Base-by-base conservation (phyloP, 1,140 invertebrate genomes). In the Idris sp. region DNA sequence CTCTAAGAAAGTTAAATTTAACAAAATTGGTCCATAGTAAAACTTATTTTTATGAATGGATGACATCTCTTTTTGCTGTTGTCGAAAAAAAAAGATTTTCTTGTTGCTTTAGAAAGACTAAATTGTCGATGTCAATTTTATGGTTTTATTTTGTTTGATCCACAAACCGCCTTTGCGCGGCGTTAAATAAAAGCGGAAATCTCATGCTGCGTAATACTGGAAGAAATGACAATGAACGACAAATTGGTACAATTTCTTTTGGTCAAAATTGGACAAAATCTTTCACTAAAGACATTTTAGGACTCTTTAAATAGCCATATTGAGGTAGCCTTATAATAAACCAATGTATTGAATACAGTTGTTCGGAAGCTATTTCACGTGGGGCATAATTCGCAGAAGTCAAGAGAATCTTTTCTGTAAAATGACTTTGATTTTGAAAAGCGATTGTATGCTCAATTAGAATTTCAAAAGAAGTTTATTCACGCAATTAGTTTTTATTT, bases 121-220 rank as follows among this genome's bases (percentile, higher is more conserved):
- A 73, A 53, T 40, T 54, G 59, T 40, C 31, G 53, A 40, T 35
- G 61, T 49, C 65, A 75, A 68, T 78, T 83, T 79, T 65, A 76
- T 68, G 76, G 74, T 43, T 69, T 62, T 62, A 79, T 81, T 82
- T 78, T 85, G 77, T 84, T 84, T 84, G 35, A 72, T 51, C 83
- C 65, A 84, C 84, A 83, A 85, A 86, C 80, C 84, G 82, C 85
- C 85, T 74, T 71, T 78, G 78, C 77, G 67, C 75, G 61, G 44
- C 65, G 43, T 51, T 13, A 30, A 16, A 22, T 33, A 22, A 19
- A 36, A 59, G 77, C 82, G 85, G 84, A 85, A 80, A 78, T 84
- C 75, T 79, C 84, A 46, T 76, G 82, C 83, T 85, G 83, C 13
- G 84, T 76, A 81, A 78, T 81, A 82, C 72, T 48, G n/a, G 61